These are phyloP conservation scores for Saiga tatarica DNA, from an alignment of 2,113 vertebrate genomes.

Conservation along the genomic window DNA sequence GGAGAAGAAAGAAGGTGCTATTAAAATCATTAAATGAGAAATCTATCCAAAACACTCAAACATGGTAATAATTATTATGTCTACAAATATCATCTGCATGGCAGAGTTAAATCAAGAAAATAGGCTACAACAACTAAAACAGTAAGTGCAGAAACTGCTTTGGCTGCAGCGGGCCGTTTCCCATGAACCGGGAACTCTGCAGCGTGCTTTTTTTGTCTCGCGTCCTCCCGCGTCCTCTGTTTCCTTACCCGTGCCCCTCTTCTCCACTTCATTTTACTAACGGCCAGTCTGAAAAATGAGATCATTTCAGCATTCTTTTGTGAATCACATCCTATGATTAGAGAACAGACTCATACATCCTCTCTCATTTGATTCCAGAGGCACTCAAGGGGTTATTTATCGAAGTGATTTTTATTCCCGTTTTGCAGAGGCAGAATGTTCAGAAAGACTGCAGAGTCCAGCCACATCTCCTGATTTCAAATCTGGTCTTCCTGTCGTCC, in stretches of 20 bases:
- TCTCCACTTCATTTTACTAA: neutral
- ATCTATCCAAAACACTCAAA: neutral
- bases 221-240: fast-evolving
- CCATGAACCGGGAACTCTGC: neutral
- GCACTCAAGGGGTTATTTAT: neutral
- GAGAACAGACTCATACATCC: neutral
- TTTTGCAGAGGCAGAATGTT: neutral
- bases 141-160: neutral
- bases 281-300: neutral
- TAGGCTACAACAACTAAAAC: neutral
- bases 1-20: neutral
- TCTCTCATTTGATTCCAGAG: neutral
- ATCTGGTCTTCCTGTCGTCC: neutral
- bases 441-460: neutral
- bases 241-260: neutral
- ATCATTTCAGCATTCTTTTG: neutral
- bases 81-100: neutral
- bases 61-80: neutral
- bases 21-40: neutral
- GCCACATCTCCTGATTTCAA: neutral
- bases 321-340: neutral
- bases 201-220: fast-evolving
- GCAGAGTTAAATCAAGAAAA: neutral
- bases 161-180: neutral
- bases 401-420: neutral